Evolutionary conservation across 2,888 invertebrate species (phyloP), one percentile per base, ranked within the genome.

Genomic region (Sphaeridia pumilis): DNA sequence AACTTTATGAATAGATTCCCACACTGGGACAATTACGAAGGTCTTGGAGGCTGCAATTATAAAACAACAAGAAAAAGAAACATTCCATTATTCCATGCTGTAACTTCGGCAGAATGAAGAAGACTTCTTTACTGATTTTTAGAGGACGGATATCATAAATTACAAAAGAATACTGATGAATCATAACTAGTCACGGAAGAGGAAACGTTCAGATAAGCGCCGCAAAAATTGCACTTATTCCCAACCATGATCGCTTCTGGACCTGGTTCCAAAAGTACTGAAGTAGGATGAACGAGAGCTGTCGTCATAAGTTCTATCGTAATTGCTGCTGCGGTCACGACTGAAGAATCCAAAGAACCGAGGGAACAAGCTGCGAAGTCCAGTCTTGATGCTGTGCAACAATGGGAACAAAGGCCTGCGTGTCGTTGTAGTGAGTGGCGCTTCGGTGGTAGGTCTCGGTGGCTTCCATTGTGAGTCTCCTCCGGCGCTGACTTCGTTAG

Each of bases 291-390:
- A 5, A 17, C 5, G 10, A 38, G 38, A 38, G 38, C 38, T 38
- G 17, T 38, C 38, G 20, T 38, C 38, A 17, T 38, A 38, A 31
- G 7, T 31, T 17, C 17, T 38, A 38, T 38, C 38, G 17, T 38
- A 38, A 31, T 31, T 31, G 20, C 17, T 38, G 20, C 20, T n/a
- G 20, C 25, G 14, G 17, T 36, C 35, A 5, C 10, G 36, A 20
- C 45, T 38, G 24, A 52, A 12, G 41, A 25, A 45, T 20, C 34
- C 10, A 31, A 46, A 46, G 12, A 52, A 28, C 7, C 52, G 26
- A 26, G 52, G 52, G 28, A 52, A 52, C 4, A 52, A 28, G n/a
- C 38, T 14, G 10, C 49, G 7, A 42, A 49, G 31, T 12, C 34
- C 7, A 7, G 26, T 2, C 3, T 41, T 25, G 5, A 46, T 21